Conservation (phyloP, 1,140 invertebrate species). For the Aphelenchoides avenae region DNA sequence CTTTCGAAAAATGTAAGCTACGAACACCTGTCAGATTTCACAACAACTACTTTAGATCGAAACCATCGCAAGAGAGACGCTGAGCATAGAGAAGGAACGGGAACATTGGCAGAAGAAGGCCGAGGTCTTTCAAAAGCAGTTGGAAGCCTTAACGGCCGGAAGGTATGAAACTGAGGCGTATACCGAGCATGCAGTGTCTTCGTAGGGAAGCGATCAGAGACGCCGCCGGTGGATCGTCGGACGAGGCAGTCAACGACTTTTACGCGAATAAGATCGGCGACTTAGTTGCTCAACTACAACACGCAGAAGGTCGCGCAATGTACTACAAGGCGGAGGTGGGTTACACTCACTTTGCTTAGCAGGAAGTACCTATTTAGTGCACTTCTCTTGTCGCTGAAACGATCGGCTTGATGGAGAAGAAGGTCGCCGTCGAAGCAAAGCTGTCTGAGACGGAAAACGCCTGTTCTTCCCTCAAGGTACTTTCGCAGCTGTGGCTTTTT, state of each 20-base stretch:
- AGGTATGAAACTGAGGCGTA: constrained; percentile 8
- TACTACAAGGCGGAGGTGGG: constrained; percentile 44
- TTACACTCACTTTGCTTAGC: not conserved
- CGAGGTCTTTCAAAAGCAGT: constrained; percentile 9
- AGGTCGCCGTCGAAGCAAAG: constrained; percentile 4
- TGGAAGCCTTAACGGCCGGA: not conserved
- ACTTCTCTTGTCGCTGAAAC: not conserved
- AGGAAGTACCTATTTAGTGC: not conserved
- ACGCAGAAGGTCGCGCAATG: constrained; percentile 33
- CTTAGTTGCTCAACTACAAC: constrained; percentile 23
- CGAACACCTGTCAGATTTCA: too few species aligned
- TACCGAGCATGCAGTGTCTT: constrained; percentile 5
- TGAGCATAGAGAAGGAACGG: too few species aligned
- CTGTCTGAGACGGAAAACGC: constrained; percentile 24
- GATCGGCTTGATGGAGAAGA: constrained; percentile 8
- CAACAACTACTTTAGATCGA: too few species aligned
- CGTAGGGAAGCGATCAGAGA: not conserved
- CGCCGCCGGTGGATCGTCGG: not conserved
- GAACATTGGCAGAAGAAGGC: too few species aligned
- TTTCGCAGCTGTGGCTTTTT: not conserved
- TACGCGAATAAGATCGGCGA: constrained; percentile 34
- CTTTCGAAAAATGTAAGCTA: too few species aligned
- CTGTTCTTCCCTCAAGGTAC: constrained; percentile 28
- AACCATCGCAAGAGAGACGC: too few species aligned
- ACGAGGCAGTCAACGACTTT: constrained; percentile 30